These are phyloP conservation scores for Nyctereutes procyonoides DNA, from an alignment of 2,113 vertebrate genomes.

Conservation along the genomic window DNA sequence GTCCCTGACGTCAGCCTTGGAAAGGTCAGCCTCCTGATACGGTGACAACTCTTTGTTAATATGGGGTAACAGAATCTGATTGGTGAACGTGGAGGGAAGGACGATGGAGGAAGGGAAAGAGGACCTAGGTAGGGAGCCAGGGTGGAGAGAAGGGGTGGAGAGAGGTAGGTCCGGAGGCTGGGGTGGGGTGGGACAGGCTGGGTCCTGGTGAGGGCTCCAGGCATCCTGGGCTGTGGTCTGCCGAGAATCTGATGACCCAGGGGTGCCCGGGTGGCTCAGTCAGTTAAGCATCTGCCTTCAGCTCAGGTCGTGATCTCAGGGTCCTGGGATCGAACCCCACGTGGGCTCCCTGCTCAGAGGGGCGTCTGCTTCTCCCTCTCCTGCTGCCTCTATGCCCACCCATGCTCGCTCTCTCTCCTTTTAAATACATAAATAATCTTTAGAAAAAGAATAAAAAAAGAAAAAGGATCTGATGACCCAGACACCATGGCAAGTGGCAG, in stretches of 20 bases:
- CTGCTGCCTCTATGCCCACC: neutral
- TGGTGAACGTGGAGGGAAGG: neutral
- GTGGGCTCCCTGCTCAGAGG: neutral
- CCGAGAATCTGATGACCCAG: too few relatives aligned
- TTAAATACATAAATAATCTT: neutral
- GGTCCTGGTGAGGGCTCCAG: neutral
- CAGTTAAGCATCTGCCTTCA: neutral
- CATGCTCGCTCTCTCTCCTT: neutral
- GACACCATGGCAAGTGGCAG: rapidly evolving
- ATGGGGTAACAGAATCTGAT: too few relatives aligned
- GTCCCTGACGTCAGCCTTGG: neutral
- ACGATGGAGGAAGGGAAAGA: neutral
- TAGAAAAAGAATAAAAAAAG: neutral
- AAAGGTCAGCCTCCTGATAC: neutral
- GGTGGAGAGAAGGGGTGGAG: neutral
- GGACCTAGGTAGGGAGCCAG: neutral
- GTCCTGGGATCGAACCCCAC: neutral
- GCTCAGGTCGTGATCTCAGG: neutral
- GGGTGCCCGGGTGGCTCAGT: neutral
- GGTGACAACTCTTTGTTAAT: neutral
- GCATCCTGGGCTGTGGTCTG: neutral
- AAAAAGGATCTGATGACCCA: too few relatives aligned
- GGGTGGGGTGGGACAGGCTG: neutral
- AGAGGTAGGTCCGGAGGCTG: neutral
- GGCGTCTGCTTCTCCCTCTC: neutral